A percentile compares a stretch with the other conserved stretches of the same genome.
phyloP scores from a whole-genome alignment of 2,113 vertebrate genomes.

The Xiphophorus hellerii region DNA sequence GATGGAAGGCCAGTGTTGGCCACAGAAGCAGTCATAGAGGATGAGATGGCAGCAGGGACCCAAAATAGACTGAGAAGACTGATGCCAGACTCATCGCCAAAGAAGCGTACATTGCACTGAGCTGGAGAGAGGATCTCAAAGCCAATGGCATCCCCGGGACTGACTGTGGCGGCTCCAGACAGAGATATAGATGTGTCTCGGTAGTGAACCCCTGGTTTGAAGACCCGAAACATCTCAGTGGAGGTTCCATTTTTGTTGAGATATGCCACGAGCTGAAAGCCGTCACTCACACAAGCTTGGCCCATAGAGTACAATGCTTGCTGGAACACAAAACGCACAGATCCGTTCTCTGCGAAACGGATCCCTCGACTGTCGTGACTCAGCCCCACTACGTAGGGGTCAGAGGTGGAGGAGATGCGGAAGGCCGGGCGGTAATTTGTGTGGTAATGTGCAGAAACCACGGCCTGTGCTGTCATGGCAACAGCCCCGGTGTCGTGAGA shows the following conservation, averaged over 20 bases:
- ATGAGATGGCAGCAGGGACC: constrained; percentile 84
- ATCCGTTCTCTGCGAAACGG: constrained; percentile 83
- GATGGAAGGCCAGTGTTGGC: constrained; percentile 79
- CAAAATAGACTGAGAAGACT: constrained; percentile 87
- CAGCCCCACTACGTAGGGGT: constrained; percentile 84
- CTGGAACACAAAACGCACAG: constrained; percentile 87
- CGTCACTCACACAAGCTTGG: constrained; percentile 83
- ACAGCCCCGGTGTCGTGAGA: constrained; percentile 88
- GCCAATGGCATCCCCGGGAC: constrained; percentile 81
- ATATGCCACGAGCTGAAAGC: constrained; percentile 84
- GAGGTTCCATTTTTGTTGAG: constrained; percentile 84
- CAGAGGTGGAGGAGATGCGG: constrained; percentile 82
- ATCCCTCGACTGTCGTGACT: constrained; percentile 84
- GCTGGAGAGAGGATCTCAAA: constrained; percentile 86
- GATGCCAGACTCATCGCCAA: constrained; percentile 84
- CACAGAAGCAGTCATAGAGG: constrained; percentile 81
- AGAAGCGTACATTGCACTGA: constrained; percentile 86
- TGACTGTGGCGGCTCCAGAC: constrained; percentile 77
- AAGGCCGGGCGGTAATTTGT: constrained; percentile 86
- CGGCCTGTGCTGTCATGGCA: constrained; percentile 84
- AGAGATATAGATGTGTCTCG: constrained; percentile 86
- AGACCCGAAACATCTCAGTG: constrained; percentile 78
- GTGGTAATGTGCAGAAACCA: constrained; percentile 83
- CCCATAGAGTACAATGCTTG: constrained; percentile 88
- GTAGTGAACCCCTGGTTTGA: constrained; percentile 88